A percentile compares a stretch with the other conserved stretches of the same genome.
Conservation (phyloP, 2,888 invertebrate species). For the Hemicrepidius hirtus region DNA sequence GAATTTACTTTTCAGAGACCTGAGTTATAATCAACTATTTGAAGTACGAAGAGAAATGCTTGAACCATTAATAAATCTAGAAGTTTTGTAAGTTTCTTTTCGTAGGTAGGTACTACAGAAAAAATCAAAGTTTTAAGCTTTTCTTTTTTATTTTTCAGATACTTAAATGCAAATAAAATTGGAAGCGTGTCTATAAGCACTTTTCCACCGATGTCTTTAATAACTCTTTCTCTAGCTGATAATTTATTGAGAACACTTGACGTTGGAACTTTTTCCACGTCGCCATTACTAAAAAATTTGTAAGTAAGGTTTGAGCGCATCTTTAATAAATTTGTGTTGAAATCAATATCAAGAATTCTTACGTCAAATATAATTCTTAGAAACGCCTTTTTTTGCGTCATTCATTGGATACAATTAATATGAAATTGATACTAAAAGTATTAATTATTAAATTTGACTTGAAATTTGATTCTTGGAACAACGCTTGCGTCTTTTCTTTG, state of each 20-base stretch:
- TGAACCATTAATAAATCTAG: slow-evolving; percentile 69
- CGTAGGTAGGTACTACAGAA: too few species aligned
- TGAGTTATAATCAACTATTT: slow-evolving; percentile 72
- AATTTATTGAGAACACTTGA: slow-evolving; percentile 70
- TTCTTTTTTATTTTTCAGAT: slow-evolving; percentile 55
- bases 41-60: slow-evolving; percentile 69
- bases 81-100: slow-evolving; percentile 73
- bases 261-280: slow-evolving; percentile 67
- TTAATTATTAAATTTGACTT: too few species aligned
- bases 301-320: too few species aligned
- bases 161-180: slow-evolving; percentile 71
- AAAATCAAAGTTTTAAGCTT: too few species aligned
- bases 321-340: slow-evolving; percentile 29
- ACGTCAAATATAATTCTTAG: too few species aligned
- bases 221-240: slow-evolving; percentile 72
- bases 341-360: too few species aligned
- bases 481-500: too few species aligned
- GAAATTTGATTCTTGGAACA: too few species aligned
- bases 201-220: slow-evolving; percentile 70
- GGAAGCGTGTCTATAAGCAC: slow-evolving; percentile 64
- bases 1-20: slow-evolving; percentile 69
- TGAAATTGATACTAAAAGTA: too few species aligned
- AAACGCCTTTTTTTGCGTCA: too few species aligned
- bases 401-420: too few species aligned
- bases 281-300: slow-evolving; percentile 71